phyloP scores from a whole-genome alignment of 2,797 vertebrate genomes.

The Sebastes matsubarae region DNA sequence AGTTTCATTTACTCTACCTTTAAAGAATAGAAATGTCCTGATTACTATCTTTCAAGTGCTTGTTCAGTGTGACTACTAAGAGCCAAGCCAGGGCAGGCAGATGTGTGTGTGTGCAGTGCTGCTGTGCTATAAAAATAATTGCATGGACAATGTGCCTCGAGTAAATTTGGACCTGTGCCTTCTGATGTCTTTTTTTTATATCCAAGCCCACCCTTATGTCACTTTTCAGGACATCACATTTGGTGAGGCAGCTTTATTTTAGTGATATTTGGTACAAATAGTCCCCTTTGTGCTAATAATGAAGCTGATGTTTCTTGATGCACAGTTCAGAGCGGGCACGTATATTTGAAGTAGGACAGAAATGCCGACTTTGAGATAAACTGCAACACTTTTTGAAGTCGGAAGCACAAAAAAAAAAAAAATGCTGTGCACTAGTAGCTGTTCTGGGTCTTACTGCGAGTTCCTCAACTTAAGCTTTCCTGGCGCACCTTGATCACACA shows the following conservation, averaged over 20 bases:
- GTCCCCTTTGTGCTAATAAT: constrained; percentile 29
- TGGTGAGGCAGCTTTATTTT: constrained; percentile 35
- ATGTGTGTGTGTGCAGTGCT: constrained; percentile 11
- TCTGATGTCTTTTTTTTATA: not conserved
- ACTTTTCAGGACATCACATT: constrained; percentile 45
- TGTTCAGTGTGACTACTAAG: not conserved
- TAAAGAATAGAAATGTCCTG: not conserved
- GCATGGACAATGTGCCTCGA: constrained; percentile 31
- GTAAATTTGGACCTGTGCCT: constrained; percentile 48
- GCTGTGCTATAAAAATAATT: constrained; percentile 33
- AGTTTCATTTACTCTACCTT: constrained; percentile 1
- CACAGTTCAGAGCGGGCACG: constrained; percentile 18
- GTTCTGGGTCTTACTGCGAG: constrained; percentile 19
- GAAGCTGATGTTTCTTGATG: constrained; percentile 53
- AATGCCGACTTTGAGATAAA: constrained; percentile 42
- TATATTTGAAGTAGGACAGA: constrained; percentile 46
- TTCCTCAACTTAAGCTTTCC: constrained; percentile 47
- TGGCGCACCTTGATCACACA: constrained; percentile 55
- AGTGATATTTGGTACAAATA: constrained; percentile 32
- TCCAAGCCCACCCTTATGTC: constrained; percentile 33
- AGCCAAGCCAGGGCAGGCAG: not conserved
- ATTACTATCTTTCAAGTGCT: not conserved
- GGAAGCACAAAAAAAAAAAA: not conserved
- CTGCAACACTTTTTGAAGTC: constrained; percentile 42
- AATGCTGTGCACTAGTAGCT: not conserved